Base-by-base conservation (phyloP, 2,888 invertebrate genomes). In the Bombyx huttoni region DNA sequence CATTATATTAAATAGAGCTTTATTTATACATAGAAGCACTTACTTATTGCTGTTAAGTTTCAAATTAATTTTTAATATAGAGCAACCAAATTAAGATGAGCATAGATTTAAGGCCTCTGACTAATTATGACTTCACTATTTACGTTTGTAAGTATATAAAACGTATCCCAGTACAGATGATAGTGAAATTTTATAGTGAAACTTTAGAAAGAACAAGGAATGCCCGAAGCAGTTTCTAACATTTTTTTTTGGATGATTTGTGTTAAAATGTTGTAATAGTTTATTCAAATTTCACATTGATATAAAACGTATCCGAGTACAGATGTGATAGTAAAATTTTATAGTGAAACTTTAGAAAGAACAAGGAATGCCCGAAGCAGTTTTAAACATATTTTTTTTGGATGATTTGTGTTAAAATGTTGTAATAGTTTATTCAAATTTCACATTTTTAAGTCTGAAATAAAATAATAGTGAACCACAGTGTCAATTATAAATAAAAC, bases 61-160 rank as follows among this genome's bases (percentile, higher is more conserved):
- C 52, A 55, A 58, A 49, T 53, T 51, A 64, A 63, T 61, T 65
- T 62, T 61, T 59, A 50, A 58, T 51, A 60, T 59, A 52, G 54
- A 59, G 49, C 46, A 56, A 62, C 57, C 67, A 76, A 79, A 81
- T 73, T 69, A 70, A 68, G 81, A 87, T 86, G 86, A 85, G 86
- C 86, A 83, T 60, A 67, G 73, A 74, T 71, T 67, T 64, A 62
- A 68, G 65, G 58, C 64, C 60, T 61, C 59, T 61, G 54, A 55
- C 60, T 58, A 56, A 55, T 52, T 59, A 59, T 61, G 63, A 63
- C 63, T 65, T 69, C 61, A 67, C 60, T 70, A 67, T 71, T 71
- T 72, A 68, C 62, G 68, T 63, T 68, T 68, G 67, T 67, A 62
- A 63, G 68, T 63, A 65, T 62, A 71, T 24, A 60, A 57, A 63